Evolutionary conservation across 1,140 invertebrate species (phyloP), one percentile per base, ranked within the genome.

Genomic region (Eciton burchellii): DNA sequence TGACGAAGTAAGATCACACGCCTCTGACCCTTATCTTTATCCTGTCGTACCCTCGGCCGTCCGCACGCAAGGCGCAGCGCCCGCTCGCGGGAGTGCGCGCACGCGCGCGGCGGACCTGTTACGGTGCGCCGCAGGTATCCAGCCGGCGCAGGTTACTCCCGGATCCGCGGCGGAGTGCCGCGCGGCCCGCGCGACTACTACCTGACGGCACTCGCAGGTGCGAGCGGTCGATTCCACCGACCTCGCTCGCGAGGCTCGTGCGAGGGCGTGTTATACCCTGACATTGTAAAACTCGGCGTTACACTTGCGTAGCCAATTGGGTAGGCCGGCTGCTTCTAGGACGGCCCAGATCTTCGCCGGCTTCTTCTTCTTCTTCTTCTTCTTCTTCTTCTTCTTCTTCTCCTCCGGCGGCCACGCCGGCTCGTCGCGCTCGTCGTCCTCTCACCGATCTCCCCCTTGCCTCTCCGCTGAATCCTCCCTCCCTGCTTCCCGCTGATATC

Each of bases 221-320:
- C 70, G 59, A 49, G 49, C 43, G 72, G 71, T 43, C 63, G 82
- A 72, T 6, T 6, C 6, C 35, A 6, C 35, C 35, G 35, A 35
- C 35, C 35, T 35, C 77, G 63, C 79, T 66, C 81, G 24, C 73
- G 49, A 26, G 66, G 54, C 88, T 82, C 85, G 87, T 88, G 90
- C 89, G 91, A 90, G 91, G 91, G 92, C 92, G 92, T 91, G 90
- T 89, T n/a, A 89, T 91, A 90, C 82, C 21, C 87, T 91, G 89
- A 92, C 91, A 91, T 92, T 93, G 92, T 93, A 90, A 91, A 91
- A 90, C 89, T 91, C 83, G 81, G 74, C 87, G 87, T 90, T 92
- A 92, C 90, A 92, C 87, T 92, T 91, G 92, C 90, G 89, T 89
- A 89, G 90, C 91, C 92, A 92, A 92, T 93, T 92, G 91, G 89